Evolutionary conservation across 2,113 vertebrate species (phyloP), one percentile per base, ranked within the genome.

Genomic region (Sander lucioperca): DNA sequence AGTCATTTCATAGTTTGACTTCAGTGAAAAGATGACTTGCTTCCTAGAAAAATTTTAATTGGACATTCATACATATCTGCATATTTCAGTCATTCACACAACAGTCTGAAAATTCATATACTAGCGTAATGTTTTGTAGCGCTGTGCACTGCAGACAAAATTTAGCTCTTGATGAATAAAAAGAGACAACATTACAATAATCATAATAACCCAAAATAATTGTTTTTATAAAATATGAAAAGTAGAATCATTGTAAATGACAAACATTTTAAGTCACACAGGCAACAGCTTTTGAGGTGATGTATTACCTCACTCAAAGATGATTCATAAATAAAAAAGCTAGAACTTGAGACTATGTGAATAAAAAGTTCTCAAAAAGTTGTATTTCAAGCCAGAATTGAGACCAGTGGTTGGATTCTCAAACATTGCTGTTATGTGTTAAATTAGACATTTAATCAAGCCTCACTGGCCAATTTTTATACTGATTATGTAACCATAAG

Each of bases 21-120:
- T 78, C 39, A 61, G 27, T 64, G 39, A 19, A 59, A 79, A 78
- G 36, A 74, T 48, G 43, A 50, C 33, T 63, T 64, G 57, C 45
- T 51, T 27, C 50, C 47, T 48, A 54, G 63, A 81, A 77, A 6
- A 19, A 12, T 66, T 78, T 81, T 71, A 71, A 83, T 78, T 65
- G 54, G 33, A 54, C 51, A 68, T 76, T 76, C 48, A 71, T 36
- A 64, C 33, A 68, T 25, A 36, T 45, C 25, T 62, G 45, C 33
- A 51, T 23, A 11, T 74, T 51, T 51, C 47, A 50, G n/a, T n/a
- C n/a, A n/a, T n/a, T n/a, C n/a, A n/a, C n/a, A n/a, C 2, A 65
- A 18, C 8, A 43, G 16, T 39, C 15, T 23, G 27, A 64, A 23
- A 50, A 57, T 14, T 6, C 10, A 30, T 3, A 3, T 12, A 43